Conservation (phyloP, 2,113 vertebrate genomes). For the Tichodroma muraria region DNA sequence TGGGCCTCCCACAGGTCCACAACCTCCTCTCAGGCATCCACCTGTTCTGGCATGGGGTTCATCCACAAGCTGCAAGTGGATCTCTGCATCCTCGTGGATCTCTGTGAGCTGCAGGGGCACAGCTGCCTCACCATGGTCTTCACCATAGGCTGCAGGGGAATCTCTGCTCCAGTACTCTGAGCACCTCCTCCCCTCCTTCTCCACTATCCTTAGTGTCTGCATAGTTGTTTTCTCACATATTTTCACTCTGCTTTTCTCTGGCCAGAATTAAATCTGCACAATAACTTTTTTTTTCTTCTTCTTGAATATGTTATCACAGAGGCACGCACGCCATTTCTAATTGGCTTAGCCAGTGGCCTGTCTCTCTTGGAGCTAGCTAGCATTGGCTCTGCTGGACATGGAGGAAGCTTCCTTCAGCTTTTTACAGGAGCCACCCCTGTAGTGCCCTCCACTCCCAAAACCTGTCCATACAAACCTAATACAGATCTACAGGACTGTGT, state of each 20-base stretch:
- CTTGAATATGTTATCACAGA: neutral
- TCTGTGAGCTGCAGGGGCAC: neutral
- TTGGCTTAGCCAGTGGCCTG: neutral
- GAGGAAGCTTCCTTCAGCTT: neutral
- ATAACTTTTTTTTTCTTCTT: neutral
- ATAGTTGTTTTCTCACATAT: neutral
- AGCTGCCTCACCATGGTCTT: neutral
- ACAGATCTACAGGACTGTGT: neutral
- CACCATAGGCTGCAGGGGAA: neutral
- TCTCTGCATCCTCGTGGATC: neutral
- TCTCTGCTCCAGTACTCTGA: neutral
- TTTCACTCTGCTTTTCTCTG: neutral
- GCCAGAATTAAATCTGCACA: neutral
- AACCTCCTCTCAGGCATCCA: neutral
- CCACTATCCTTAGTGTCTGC: neutral
- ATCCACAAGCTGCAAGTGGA: neutral
- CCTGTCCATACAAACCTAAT: neutral
- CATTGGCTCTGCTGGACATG: neutral
- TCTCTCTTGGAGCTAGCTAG: neutral
- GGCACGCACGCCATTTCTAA: neutral
- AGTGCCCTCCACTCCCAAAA: neutral
- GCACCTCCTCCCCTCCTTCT: neutral
- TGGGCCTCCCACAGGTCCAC: neutral
- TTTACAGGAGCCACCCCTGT: neutral
- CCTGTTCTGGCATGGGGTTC: rapidly evolving